Percentiles rank a stretch among this genome's conserved stretches.
These are phyloP conservation scores for Tetramorium parvispinum DNA, from an alignment of 1,140 invertebrate genomes.

Conservation along the genomic window DNA sequence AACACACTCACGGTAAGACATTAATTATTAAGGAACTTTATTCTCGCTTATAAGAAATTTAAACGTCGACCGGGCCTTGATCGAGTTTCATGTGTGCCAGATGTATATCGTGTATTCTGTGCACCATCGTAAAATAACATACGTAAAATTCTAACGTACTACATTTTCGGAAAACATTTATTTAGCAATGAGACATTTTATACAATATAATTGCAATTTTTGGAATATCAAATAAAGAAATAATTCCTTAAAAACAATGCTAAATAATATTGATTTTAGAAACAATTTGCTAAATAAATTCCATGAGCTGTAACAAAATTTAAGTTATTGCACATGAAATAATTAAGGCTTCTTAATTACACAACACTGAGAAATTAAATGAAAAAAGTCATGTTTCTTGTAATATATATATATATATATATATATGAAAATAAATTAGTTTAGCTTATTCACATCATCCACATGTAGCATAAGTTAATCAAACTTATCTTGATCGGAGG, in stretches of 20 bases:
- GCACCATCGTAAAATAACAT: not conserved
- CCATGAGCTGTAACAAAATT: not conserved
- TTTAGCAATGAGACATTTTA: constrained; percentile 2
- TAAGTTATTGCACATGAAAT: not conserved
- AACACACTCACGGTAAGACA: not conserved
- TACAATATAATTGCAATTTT: constrained; percentile 5
- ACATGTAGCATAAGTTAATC: not conserved
- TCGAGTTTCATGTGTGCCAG: not conserved
- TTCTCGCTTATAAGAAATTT: not conserved
- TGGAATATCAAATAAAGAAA: constrained; percentile 14
- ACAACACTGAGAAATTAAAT: not conserved
- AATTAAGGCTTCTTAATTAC: not conserved
- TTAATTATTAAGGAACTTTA: not conserved
- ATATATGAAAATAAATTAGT: not conserved
- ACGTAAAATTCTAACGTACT: not conserved
- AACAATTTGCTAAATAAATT: not conserved
- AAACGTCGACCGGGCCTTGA: not conserved
- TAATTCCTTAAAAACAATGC: not conserved
- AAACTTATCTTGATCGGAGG: not conserved
- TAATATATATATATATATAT: not conserved
- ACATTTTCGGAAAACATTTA: constrained; percentile 48
- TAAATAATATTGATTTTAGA: not conserved
- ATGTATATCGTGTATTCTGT: not conserved
- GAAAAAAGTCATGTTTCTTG: not conserved
- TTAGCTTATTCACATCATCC: not conserved